Percentiles rank a stretch among this genome's conserved stretches.
Evolutionary conservation across 2,888 invertebrate genomes (phyloP).

Genomic region (Arctia plantaginis): DNA sequence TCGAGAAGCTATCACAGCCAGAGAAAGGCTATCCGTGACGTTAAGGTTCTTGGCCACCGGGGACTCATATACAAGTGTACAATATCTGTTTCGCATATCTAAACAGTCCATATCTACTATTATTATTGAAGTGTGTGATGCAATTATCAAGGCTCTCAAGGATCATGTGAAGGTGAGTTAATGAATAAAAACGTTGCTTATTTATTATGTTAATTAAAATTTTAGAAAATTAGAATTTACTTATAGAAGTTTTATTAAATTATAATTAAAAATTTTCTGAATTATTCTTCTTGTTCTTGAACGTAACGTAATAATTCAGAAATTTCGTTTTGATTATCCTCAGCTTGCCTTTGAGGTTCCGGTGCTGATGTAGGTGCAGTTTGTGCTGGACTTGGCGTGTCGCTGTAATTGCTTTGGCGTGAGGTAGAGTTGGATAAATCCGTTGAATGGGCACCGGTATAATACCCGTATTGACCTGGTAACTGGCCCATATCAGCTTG

Average conservation of each 20-base stretch:
- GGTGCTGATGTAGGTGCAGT: constrained; percentile 15
- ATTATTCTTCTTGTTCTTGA: too few species aligned
- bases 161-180: constrained; percentile 29
- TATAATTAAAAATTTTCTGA: too few species aligned
- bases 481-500: constrained; percentile 37
- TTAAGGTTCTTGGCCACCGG: too few species aligned
- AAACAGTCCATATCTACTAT: constrained; percentile 28
- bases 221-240: constrained; percentile 16
- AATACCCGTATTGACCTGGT: constrained; percentile 32
- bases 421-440: constrained; percentile 37
- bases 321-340: constrained; percentile 27
- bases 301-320: constrained; percentile 38
- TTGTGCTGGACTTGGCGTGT: constrained; percentile 18
- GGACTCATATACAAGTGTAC: too few species aligned
- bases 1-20: constrained; percentile 29
- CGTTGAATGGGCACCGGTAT: constrained; percentile 35
- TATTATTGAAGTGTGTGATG: constrained; percentile 29
- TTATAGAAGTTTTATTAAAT: too few species aligned
- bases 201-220: not conserved
- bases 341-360: constrained; percentile 31
- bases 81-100: constrained; percentile 22
- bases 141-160: constrained; percentile 32
- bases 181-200: constrained; percentile 28
- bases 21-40: too few species aligned
- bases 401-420: constrained; percentile 27